Evolutionary conservation across 2,888 invertebrate species (phyloP), one percentile per base, ranked within the genome.

Genomic region (Aphodius granarius): DNA sequence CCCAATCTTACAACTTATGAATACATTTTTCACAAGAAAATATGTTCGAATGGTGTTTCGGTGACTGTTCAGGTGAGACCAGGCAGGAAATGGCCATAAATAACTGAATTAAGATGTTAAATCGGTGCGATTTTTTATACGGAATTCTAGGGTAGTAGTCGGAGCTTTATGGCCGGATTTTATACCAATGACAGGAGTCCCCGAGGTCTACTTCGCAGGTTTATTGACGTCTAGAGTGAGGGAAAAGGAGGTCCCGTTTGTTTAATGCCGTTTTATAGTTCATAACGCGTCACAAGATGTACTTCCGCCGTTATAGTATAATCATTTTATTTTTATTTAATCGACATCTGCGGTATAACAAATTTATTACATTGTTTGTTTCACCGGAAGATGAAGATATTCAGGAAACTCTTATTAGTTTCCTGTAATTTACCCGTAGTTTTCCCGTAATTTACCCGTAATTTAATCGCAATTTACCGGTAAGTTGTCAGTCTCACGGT

Each of bases 181-280:
- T 84, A 83, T 83, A 82, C 80, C 81, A 82, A 83, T 83, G 83
- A 83, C 84, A 84, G 83, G 80, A 83, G 83, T 85, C 85, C 84
- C 85, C 75, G 78, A 83, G 84, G 85, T 84, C 83, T 84, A 85
- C 84, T 85, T 85, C 84, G 84, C 84, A 85, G 84, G 83, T 85
- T 85, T 85, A 85, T 85, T 84, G 85, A 84, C 84, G 83, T 83
- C 84, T 82, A 82, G 82, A 83, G 83, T 83, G 82, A 82, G 84
- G 83, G 83, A 84, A 84, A 84, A 83, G 81, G 82, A 78, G 81
- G 68, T 83, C 82, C 82, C 83, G 83, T 83, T 84, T 84, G 83
- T 83, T 85, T 84, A 84, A 83, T 83, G 84, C 82, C 79, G 83
- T 84, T 84, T 84, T 83, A 83, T 83, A 81, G 82, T 81, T 82